Conservation (phyloP, 2,113 vertebrate species). For the Psittacus erithacus region DNA sequence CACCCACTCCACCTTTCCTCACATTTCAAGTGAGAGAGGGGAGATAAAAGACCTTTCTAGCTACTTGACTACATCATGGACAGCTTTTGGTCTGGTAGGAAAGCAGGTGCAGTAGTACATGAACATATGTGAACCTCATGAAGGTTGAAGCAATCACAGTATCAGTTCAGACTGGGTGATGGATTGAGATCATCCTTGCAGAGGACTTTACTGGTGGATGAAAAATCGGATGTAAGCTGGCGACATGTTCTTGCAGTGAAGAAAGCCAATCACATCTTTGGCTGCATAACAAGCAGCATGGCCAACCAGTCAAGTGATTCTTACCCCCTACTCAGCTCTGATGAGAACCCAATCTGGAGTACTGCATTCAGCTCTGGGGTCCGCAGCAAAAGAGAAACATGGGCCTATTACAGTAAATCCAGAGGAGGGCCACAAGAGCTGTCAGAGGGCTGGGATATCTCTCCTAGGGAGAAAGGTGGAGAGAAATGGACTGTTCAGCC, state of each 20-base stretch:
- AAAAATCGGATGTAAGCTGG: neutral
- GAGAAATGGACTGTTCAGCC: neutral
- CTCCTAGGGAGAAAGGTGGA: neutral
- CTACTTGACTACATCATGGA: neutral
- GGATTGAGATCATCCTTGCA: neutral
- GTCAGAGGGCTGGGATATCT: neutral
- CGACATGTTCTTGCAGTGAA: neutral
- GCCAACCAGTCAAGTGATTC: neutral
- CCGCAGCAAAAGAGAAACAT: neutral
- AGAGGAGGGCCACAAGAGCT: neutral
- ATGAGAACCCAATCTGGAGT: rapidly evolving
- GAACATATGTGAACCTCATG: neutral
- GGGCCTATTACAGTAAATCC: rapidly evolving
- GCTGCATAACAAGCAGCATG: rapidly evolving
- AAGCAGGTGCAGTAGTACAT: neutral
- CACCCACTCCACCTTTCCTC: rapidly evolving
- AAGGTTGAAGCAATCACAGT: neutral
- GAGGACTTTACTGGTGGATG: neutral
- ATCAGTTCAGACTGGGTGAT: neutral
- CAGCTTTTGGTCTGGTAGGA: neutral
- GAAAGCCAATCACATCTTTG: neutral
- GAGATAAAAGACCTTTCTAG: neutral
- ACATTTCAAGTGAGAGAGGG: neutral
- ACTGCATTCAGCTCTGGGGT: rapidly evolving
- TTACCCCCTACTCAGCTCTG: neutral